These are phyloP conservation scores for Diabrotica undecimpunctata DNA, from an alignment of 1,140 invertebrate species.

Conservation along the genomic window DNA sequence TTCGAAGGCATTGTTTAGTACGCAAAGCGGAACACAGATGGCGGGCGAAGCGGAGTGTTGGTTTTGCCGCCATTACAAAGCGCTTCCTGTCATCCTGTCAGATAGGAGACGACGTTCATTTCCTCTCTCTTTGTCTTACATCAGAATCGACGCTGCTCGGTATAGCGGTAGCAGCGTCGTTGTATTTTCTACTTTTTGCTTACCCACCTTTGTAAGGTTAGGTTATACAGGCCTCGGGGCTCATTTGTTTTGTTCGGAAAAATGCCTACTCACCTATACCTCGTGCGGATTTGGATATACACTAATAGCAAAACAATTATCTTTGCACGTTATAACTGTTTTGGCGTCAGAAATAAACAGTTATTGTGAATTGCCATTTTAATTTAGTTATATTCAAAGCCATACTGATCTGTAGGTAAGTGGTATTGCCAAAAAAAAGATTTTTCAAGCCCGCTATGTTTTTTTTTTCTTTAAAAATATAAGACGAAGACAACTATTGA, in stretches of 20 bases:
- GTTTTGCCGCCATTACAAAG: slow-evolving; percentile 1
- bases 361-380: too few relatives aligned
- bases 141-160: background rate
- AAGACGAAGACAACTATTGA: too few relatives aligned
- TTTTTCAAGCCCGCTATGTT: too few relatives aligned
- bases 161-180: background rate
- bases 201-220: background rate
- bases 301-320: too few relatives aligned
- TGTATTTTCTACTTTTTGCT: background rate
- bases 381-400: too few relatives aligned
- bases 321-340: too few relatives aligned
- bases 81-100: slow-evolving; percentile 1
- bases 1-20: background rate
- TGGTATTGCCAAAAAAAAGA: too few relatives aligned
- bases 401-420: too few relatives aligned
- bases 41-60: background rate
- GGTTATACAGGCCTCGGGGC: background rate
- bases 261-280: background rate
- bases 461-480: too few relatives aligned
- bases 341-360: too few relatives aligned
- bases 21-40: slow-evolving; percentile 1
- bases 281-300: too few relatives aligned
- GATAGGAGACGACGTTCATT: slow-evolving; percentile 1
- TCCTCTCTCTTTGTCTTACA: background rate
- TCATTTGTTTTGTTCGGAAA: background rate